phyloP scores from a whole-genome alignment of 2,888 invertebrate species.

The Lutraria lutraria region DNA sequence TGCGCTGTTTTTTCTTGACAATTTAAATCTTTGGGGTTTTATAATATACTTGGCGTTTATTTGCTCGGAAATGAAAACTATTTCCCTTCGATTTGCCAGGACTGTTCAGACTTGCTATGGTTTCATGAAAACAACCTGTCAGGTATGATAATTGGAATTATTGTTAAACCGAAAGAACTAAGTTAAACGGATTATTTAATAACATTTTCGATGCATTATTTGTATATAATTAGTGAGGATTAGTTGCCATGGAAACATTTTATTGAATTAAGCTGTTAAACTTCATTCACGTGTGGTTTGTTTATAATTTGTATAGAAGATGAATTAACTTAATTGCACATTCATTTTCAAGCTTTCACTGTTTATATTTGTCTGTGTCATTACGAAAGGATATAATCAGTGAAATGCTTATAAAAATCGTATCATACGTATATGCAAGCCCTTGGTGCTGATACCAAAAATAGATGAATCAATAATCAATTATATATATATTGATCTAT shows the following conservation, averaged over 20 bases:
- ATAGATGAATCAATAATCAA: too few relatives aligned
- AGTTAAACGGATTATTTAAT: neutral
- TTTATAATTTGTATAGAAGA: too few relatives aligned
- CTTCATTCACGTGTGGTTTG: too few relatives aligned
- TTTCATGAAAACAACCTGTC: conserved; percentile 45
- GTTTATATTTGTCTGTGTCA: too few relatives aligned
- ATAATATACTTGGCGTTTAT: neutral
- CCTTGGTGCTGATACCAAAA: too few relatives aligned
- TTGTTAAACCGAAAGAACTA: neutral
- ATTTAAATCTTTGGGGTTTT: neutral
- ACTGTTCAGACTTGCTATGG: conserved; percentile 62
- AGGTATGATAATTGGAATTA: neutral
- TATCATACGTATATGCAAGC: too few relatives aligned
- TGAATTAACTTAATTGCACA: too few relatives aligned
- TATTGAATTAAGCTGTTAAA: neutral
- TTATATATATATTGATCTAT: too few relatives aligned
- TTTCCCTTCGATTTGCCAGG: conserved; percentile 11
- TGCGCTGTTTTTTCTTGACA: too few relatives aligned
- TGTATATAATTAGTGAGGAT: neutral
- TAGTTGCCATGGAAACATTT: neutral
- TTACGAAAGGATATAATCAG: too few relatives aligned
- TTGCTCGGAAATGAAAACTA: neutral
- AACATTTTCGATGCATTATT: neutral
- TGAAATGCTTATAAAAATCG: too few relatives aligned
- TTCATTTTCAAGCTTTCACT: too few relatives aligned